phyloP scores from a whole-genome alignment of 2,888 invertebrate species.

The Theretra japonica region DNA sequence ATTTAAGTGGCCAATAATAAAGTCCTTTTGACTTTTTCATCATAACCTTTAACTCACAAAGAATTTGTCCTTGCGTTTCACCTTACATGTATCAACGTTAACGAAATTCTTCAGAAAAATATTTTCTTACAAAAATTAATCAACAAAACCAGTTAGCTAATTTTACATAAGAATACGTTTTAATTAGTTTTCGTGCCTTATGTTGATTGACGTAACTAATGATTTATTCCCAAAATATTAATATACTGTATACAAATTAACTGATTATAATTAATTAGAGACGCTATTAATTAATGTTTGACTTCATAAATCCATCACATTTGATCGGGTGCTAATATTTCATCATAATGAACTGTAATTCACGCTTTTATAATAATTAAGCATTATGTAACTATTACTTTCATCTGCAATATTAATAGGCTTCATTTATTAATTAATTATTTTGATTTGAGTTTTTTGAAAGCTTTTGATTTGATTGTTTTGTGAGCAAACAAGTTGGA shows the following conservation, averaged over 20 bases:
- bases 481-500: background rate
- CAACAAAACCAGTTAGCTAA: constrained; percentile 44
- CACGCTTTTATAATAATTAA: constrained; percentile 20
- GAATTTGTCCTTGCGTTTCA: background rate
- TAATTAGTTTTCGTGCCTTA: constrained; percentile 37
- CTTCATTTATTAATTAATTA: constrained; percentile 1
- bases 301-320: constrained; percentile 18
- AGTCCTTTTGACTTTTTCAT: background rate
- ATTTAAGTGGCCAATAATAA: no score
- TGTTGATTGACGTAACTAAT: constrained; percentile 24
- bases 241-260: constrained; percentile 15
- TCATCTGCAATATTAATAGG: constrained; percentile 2
- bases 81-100: background rate
- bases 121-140: background rate
- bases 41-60: background rate
- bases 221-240: constrained; percentile 13
- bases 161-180: constrained; percentile 46
- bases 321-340: constrained; percentile 4
- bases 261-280: constrained; percentile 20
- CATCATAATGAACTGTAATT: constrained; percentile 2
- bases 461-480: background rate
- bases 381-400: constrained; percentile 10
- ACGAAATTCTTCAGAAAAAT: constrained; percentile 3
- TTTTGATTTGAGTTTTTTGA: background rate
- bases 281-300: constrained; percentile 19